Evolutionary conservation across 2,113 vertebrate species (phyloP), one percentile per base, ranked within the genome.

Genomic region (Heptranchias perlo): DNA sequence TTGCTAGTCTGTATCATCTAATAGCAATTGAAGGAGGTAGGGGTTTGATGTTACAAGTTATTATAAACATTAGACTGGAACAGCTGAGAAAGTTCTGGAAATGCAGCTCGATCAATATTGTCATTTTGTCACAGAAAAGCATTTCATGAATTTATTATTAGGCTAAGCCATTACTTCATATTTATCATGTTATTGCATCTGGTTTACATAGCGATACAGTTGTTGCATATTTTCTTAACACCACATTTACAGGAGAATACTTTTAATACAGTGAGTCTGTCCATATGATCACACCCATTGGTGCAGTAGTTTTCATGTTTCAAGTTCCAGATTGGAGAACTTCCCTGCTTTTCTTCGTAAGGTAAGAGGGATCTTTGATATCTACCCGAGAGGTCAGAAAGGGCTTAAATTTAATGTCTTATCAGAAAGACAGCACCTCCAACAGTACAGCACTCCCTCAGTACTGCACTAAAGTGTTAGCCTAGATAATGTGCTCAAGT

Each of bases 51-150:
- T 69, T 69, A 52, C 65, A 69, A 95, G 65, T 52, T 95, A 95
- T 69, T 73, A 52, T 73, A 69, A 65, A 73, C 94, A 93, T 39
- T 93, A 69, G 94, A 95, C 28, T 13, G 52, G 94, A 95, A 95
- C 64, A 95, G 39, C 64, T 73, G 94, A 95, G 94, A 69, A 95
- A 1, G n/a, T 73, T 95, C 94, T 14, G 69, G 25, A 95, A 95
- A 95, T 95, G 47, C 65, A 35, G 28, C 65, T 47, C 64, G 39
- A 95, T 95, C 94, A 95, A 95, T 95, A 73, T 95, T 95, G 94
- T 28, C 65, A 39, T 95, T 95, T 95, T 47, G 47, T 3, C 39
- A 52, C 73, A 35, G 58, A 31, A 49, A 95, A 67, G 18, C 28
- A 14, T 52, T 95, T 49, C 94, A 49, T 95, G 64, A 95, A 95